Conservation (phyloP, 2,113 vertebrate species). For the Progne subis region DNA sequence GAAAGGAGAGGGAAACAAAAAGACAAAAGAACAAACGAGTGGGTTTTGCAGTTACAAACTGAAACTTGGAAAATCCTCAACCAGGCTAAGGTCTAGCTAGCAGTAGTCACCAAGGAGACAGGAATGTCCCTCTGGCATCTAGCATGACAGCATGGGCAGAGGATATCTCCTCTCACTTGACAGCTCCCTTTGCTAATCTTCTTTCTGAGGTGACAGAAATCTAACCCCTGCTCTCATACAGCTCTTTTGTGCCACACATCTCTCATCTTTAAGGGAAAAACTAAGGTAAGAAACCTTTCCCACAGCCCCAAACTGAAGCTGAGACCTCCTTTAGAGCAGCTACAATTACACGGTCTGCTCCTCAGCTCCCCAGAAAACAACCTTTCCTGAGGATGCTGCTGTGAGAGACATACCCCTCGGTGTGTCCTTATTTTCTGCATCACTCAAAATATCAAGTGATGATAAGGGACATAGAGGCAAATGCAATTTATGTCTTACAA, state of each 20-base stretch:
- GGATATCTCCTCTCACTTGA: conserved; percentile 51
- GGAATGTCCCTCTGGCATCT: conserved; percentile 45
- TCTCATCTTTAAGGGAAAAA: conserved; percentile 1
- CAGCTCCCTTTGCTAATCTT: conserved; percentile 58
- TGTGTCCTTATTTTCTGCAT: conserved; percentile 7
- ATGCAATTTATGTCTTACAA: neutral
- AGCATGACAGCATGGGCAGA: conserved; percentile 27
- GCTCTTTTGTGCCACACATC: conserved; percentile 10
- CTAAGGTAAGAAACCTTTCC: conserved; percentile 22
- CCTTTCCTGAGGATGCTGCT: conserved; percentile 1
- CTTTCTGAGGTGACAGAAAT: conserved; percentile 40
- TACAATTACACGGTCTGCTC: neutral
- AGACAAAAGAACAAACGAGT: neutral
- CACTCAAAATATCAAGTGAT: conserved; percentile 17
- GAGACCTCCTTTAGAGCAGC: neutral
- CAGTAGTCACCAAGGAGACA: conserved; percentile 41
- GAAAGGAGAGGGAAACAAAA: neutral
- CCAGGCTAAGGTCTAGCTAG: conserved; percentile 10
- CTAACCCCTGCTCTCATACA: neutral
- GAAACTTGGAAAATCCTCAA: neutral
- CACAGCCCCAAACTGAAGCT: neutral
- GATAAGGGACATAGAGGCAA: neutral
- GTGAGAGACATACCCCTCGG: neutral
- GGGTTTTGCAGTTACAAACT: neutral
- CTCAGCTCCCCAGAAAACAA: neutral